A percentile compares a stretch with the other conserved stretches of the same genome.
Evolutionary conservation across 2,888 invertebrate genomes (phyloP).

Genomic region (Hyppa rectilinea): DNA sequence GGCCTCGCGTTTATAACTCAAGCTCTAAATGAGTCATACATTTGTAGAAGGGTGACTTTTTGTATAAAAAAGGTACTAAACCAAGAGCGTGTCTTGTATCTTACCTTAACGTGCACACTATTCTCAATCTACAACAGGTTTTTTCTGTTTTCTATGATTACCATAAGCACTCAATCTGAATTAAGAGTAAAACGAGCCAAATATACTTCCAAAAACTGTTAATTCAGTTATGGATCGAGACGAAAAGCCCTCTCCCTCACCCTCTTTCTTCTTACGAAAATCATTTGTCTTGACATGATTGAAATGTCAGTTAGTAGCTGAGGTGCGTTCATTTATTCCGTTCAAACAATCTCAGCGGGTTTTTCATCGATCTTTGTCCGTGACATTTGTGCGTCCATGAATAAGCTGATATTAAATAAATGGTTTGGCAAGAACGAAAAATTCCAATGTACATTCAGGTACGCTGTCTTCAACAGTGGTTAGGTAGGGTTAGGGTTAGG

Average conservation of each 20-base stretch:
- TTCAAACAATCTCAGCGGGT: neutral
- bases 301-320: neutral
- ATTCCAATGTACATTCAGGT: too few relatives aligned
- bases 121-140: neutral
- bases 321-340: neutral
- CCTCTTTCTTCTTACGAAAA: neutral
- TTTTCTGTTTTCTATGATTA: neutral
- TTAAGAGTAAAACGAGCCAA: neutral
- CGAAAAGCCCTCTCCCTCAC: too few relatives aligned
- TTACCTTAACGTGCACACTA: constrained; percentile 34
- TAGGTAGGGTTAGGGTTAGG: too few relatives aligned
- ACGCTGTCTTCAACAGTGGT: neutral
- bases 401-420: neutral
- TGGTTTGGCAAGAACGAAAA: neutral
- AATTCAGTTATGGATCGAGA: neutral
- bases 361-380: neutral
- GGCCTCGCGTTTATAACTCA: neutral
- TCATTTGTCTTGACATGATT: constrained; percentile 8
- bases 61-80: neutral
- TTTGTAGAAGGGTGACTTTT: constrained; percentile 7
- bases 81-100: constrained; percentile 17
- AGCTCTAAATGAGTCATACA: constrained; percentile 13
- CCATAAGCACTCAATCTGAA: neutral
- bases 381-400: neutral
- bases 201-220: fast-evolving